Conservation (phyloP, 2,888 invertebrate genomes). For the Poecilobothrus nobilitatus region DNA sequence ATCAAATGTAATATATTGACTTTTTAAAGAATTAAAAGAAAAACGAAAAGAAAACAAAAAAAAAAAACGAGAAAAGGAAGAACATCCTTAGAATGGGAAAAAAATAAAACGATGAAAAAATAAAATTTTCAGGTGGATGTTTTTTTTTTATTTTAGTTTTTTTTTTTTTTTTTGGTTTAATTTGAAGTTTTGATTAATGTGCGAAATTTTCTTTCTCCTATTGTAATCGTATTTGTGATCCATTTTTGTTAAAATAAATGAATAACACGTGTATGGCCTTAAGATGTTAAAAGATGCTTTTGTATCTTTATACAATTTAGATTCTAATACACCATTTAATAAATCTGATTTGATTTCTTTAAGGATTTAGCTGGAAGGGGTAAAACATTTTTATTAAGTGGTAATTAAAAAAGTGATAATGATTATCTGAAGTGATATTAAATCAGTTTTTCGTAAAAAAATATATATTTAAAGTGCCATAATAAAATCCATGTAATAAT, state of each 20-base stretch:
- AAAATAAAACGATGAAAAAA: neutral
- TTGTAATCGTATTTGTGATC: neutral
- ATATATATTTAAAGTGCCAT: too few species aligned
- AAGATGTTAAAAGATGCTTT: neutral
- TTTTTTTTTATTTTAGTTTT: neutral
- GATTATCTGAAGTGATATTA: too few species aligned
- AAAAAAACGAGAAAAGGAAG: neutral
- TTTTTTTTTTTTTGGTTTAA: neutral
- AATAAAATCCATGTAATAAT: too few species aligned
- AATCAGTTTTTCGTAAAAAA: too few species aligned
- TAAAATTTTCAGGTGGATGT: neutral
- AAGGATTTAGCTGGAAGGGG: too few species aligned
- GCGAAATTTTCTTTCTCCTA: neutral
- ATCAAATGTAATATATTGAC: constrained; percentile 3
- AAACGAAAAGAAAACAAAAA: neutral
- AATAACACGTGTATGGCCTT: neutral
- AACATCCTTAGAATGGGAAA: neutral
- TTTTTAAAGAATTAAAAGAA: neutral
- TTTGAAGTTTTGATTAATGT: constrained; percentile 5
- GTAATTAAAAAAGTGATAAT: too few species aligned
- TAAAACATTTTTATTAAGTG: too few species aligned
- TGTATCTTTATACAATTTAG: neutral
- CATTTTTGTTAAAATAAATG: neutral
- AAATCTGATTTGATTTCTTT: neutral
- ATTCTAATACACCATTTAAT: neutral